Base-by-base conservation (phyloP, 2,113 vertebrate genomes). In the Vireo altiloquus region DNA sequence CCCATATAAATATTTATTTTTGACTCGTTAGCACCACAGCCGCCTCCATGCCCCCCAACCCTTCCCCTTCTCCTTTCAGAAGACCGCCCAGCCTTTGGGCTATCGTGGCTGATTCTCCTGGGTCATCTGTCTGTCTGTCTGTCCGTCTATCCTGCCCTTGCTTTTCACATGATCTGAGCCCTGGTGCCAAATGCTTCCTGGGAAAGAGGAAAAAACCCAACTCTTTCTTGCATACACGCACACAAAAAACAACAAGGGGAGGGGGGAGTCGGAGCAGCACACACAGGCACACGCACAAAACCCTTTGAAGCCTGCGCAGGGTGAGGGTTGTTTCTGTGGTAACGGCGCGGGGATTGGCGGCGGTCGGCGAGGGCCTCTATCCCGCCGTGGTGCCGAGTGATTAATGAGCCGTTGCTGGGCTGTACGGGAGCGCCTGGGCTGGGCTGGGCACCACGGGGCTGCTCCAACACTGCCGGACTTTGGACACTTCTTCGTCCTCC, bases 291-390 rank as follows among this genome's bases (percentile, higher is more conserved):
- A 90, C 46, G 57, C 68, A 97, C 97, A 95, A 92, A 97, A 96
- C 95, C 97, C 97, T 97, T 94, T 96, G 97, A 96, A 97, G 97
- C 96, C 96, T 97, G 95, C 68, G 65, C 97, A 98, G 98, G 98
- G 97, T 96, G 97, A 97, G 98, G 98, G 98, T 97, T 98, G 98
- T 99, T 98, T 98, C 98, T 97, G 96, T 90, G 97, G 98, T 97
- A 98, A 99, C 98, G 40, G 94, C 84, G 66, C 84, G 50, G 95
- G 95, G 97, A 98, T 97, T 97, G 98, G 98, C 75, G 85, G 96
- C 56, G 61, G 91, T 66, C 23, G 79, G 93, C 37, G 76, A 91
- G 95, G 97, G 96, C 94, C 95, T 96, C 94, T 96, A 94, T 98
- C 97, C 94, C 94, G 77, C 95, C 61, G 94, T 63, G 86, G 94